These are phyloP conservation scores for Porites lobata DNA, from an alignment of 92 coral and sea anemone genomes.

Conservation along the genomic window DNA sequence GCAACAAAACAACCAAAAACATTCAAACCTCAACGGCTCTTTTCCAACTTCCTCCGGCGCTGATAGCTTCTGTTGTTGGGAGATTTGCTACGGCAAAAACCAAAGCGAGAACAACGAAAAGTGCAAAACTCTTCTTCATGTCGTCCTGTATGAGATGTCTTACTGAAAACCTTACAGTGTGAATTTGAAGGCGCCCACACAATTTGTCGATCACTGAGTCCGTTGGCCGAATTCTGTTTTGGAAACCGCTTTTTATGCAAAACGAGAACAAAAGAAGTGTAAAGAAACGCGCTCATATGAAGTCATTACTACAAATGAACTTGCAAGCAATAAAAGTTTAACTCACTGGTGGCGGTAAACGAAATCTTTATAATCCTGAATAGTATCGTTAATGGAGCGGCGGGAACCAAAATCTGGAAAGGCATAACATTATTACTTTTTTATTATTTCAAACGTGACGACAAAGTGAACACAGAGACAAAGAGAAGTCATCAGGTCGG, in stretches of 20 bases:
- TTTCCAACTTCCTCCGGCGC: not conserved
- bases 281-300: not conserved
- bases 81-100: not conserved
- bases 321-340: not conserved
- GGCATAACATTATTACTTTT: not conserved
- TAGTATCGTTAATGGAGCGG: not conserved
- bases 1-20: not conserved
- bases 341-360: not conserved
- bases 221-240: not conserved
- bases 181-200: not conserved
- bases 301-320: constrained; percentile 11
- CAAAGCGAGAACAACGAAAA: constrained; percentile 12
- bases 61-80: constrained; percentile 2
- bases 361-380: constrained; percentile 1
- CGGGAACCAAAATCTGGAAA: not conserved
- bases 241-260: not conserved
- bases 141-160: not conserved
- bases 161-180: not conserved
- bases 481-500: not conserved
- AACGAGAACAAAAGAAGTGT: constrained; percentile 9
- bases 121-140: constrained; percentile 15
- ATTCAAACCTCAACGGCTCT: constrained; percentile 13
- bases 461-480: not conserved
- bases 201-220: not conserved
- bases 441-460: not conserved